Evolutionary conservation across 2,113 vertebrate species (phyloP).

Genomic region (Macquaria australasica): DNA sequence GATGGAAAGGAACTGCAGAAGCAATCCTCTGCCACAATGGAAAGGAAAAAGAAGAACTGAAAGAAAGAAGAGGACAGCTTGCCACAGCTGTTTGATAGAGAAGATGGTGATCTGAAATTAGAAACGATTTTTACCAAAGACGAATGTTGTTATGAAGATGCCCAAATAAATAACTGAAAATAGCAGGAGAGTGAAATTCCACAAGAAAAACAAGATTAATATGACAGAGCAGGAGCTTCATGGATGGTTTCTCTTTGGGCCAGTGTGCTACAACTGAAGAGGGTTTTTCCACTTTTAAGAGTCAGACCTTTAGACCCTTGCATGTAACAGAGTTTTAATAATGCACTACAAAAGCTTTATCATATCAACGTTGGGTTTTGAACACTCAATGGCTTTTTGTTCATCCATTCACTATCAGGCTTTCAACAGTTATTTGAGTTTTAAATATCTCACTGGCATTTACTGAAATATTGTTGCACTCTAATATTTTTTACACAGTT

Average conservation of each 20-base stretch:
- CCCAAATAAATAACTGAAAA: constrained; percentile 16
- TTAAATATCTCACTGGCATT: not conserved
- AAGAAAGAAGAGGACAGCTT: not conserved
- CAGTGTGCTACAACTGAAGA: constrained; percentile 9
- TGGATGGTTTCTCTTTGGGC: constrained; percentile 1
- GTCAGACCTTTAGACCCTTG: constrained; percentile 12
- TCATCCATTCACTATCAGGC: not conserved
- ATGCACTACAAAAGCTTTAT: not conserved
- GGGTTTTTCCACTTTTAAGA: constrained; percentile 9
- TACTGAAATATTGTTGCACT: not conserved
- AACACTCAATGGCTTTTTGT: constrained; percentile 1
- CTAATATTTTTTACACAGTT: not conserved
- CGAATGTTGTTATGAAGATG: not conserved
- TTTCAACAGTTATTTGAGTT: not conserved
- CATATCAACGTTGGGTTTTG: not conserved
- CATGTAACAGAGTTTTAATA: constrained; percentile 16
- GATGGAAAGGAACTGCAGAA: not conserved
- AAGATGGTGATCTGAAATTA: not conserved
- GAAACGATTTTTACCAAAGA: constrained; percentile 17
- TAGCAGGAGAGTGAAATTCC: constrained; percentile 9
- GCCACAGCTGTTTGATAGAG: not conserved
- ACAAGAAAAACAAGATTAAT: constrained; percentile 1
- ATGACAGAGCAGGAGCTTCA: constrained; percentile 3
- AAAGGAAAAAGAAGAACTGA: not conserved
- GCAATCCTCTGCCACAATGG: constrained; percentile 5